Conservation (phyloP, 2,888 invertebrate genomes). For the Nomada fucata region DNA sequence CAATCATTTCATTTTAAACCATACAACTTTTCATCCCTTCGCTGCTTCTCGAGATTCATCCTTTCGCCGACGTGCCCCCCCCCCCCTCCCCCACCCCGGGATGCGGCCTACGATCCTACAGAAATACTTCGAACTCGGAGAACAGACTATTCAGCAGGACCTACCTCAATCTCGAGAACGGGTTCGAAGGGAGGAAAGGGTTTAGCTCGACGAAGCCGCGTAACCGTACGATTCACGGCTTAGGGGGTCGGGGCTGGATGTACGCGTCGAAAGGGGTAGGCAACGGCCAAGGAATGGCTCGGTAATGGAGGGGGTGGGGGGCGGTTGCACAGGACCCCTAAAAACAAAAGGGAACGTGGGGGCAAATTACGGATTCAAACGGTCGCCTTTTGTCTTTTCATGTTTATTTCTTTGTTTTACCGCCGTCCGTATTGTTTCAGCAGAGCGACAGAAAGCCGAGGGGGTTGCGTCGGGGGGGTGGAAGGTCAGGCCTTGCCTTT, state of each 20-base stretch:
- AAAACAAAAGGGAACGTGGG: conserved; percentile 80
- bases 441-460: conserved; percentile 54
- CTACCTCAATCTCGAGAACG: conserved; percentile 53
- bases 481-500: conserved; percentile 73
- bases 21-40: too few species aligned
- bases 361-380: conserved; percentile 84
- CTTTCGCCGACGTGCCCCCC: neutral
- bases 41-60: too few species aligned
- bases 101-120: neutral
- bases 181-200: conserved; percentile 56
- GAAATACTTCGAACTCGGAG: neutral
- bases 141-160: conserved; percentile 41
- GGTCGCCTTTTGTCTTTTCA: conserved; percentile 82
- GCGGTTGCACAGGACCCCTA: conserved; percentile 59
- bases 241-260: conserved; percentile 11
- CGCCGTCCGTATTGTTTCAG: conserved; percentile 81
- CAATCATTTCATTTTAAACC: too few species aligned
- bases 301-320: conserved; percentile 37
- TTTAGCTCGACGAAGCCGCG: conserved; percentile 61
- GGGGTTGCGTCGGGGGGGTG: conserved; percentile 35
- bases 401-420: conserved; percentile 83
- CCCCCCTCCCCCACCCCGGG: too few species aligned
- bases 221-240: conserved; percentile 57
- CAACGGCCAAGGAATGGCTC: conserved; percentile 35
- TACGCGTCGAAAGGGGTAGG: conserved; percentile 36